phyloP scores from a whole-genome alignment of 2,113 vertebrate species.

The Candoia aspera region DNA sequence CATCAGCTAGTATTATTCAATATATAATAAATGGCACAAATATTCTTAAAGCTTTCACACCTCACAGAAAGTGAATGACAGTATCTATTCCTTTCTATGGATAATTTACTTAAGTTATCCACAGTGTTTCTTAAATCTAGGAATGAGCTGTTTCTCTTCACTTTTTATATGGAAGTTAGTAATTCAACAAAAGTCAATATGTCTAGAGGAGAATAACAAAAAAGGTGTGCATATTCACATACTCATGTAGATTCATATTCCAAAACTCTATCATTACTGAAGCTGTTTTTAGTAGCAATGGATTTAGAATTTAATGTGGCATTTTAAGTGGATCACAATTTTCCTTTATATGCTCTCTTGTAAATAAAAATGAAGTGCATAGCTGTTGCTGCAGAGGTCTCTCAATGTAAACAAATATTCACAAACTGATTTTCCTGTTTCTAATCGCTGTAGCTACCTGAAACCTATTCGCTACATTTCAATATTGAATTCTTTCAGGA shows the following conservation, averaged over 20 bases:
- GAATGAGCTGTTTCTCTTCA: not conserved
- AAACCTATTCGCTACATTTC: slow-evolving; percentile 9
- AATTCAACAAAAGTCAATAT: not conserved
- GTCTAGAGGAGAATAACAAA: not conserved
- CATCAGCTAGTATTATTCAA: slow-evolving; percentile 54
- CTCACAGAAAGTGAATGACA: slow-evolving; percentile 12
- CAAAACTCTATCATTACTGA: not conserved
- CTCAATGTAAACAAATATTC: not conserved
- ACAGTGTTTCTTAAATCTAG: not conserved
- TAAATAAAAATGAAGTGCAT: not conserved
- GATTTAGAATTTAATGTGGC: not conserved
- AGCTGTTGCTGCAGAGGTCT: not conserved
- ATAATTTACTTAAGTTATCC: not conserved
- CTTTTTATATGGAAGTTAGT: not conserved
- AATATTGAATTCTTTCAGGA: slow-evolving; percentile 14
- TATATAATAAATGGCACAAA: slow-evolving; percentile 42
- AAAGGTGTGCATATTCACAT: not conserved
- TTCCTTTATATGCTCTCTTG: not conserved
- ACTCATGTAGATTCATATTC: not conserved
- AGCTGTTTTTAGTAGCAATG: not conserved
- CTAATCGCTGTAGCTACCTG: not conserved
- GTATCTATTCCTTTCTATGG: slow-evolving; percentile 7
- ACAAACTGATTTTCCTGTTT: not conserved
- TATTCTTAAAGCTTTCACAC: not conserved
- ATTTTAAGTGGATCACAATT: not conserved